Conservation (phyloP, 2,888 invertebrate genomes). For the Panorpa germanica region DNA sequence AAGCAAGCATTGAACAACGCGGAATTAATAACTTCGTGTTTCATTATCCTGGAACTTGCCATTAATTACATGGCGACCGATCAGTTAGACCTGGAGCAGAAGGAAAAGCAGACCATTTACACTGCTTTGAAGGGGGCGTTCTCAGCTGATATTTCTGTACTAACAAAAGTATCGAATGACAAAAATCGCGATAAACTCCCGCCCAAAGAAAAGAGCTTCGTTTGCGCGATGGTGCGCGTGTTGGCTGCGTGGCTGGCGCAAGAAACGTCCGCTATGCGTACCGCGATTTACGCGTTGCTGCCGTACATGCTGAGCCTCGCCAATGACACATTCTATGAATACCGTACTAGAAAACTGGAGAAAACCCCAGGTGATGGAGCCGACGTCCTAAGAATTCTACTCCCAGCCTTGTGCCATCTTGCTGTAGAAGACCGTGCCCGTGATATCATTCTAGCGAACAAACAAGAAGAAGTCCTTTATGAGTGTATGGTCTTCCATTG, state of each 20-base stretch:
- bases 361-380: constrained; percentile 33
- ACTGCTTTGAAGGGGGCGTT: constrained; percentile 80
- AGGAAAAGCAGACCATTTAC: constrained; percentile 79
- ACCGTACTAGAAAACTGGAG: constrained; percentile 46
- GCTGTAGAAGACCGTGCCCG: constrained; percentile 80
- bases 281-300: constrained; percentile 60
- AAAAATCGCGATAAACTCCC: constrained; percentile 50
- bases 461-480: constrained; percentile 63
- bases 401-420: constrained; percentile 80
- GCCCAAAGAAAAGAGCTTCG: constrained; percentile 52
- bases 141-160: constrained; percentile 55
- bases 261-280: constrained; percentile 74
- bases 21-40: constrained; percentile 66
- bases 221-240: constrained; percentile 71
- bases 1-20: constrained; percentile 59
- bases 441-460: constrained; percentile 53
- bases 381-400: constrained; percentile 61
- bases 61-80: constrained; percentile 64
- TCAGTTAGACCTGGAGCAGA: constrained; percentile 68
- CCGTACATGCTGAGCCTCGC: constrained; percentile 65
- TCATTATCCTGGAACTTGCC: constrained; percentile 60
- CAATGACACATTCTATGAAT: constrained; percentile 66
- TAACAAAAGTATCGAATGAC: constrained; percentile 54
- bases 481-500: constrained; percentile 70
- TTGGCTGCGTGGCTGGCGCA: constrained; percentile 80